phyloP scores from a whole-genome alignment of 1,140 invertebrate genomes.

The Musca domestica region DNA sequence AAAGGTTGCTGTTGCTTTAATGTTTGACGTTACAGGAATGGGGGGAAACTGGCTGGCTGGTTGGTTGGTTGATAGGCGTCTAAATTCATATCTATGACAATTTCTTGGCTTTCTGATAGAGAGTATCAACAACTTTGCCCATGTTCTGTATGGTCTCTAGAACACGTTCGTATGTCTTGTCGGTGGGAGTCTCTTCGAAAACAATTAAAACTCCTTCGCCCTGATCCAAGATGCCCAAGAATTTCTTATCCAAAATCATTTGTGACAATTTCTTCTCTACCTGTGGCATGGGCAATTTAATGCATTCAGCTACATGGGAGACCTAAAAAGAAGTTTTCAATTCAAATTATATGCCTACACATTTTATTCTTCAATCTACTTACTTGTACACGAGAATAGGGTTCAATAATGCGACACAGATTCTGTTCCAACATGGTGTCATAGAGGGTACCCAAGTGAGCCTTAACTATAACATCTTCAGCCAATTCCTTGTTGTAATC shows the following conservation, averaged over 20 bases:
- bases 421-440: constrained; percentile 99
- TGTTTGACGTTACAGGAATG: no score
- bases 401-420: constrained; percentile 96
- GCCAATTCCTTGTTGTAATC: constrained; percentile 87
- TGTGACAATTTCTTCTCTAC: constrained; percentile 99
- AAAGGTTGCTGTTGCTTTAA: no score
- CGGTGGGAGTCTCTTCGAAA: constrained; percentile 91
- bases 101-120: constrained; percentile 98
- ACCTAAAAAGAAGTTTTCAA: constrained; percentile 62
- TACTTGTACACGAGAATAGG: constrained; percentile 95
- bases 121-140: constrained; percentile 97
- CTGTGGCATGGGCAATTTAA: constrained; percentile 83
- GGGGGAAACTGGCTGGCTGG: no score
- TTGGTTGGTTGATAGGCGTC: neutral
- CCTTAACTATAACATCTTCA: constrained; percentile 94
- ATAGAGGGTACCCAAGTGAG: constrained; percentile 94
- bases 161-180: constrained; percentile 96
- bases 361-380: constrained; percentile 23
- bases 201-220: constrained; percentile 95
- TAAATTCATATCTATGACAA: constrained; percentile 72
- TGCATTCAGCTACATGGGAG: constrained; percentile 77
- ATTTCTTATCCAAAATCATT: constrained; percentile 99
- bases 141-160: constrained; percentile 97
- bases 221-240: constrained; percentile 96
- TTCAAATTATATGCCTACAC: neutral